Evolutionary conservation across 2,113 vertebrate species (phyloP), one percentile per base, ranked within the genome.

Genomic region (Aptenodytes forsteri): DNA sequence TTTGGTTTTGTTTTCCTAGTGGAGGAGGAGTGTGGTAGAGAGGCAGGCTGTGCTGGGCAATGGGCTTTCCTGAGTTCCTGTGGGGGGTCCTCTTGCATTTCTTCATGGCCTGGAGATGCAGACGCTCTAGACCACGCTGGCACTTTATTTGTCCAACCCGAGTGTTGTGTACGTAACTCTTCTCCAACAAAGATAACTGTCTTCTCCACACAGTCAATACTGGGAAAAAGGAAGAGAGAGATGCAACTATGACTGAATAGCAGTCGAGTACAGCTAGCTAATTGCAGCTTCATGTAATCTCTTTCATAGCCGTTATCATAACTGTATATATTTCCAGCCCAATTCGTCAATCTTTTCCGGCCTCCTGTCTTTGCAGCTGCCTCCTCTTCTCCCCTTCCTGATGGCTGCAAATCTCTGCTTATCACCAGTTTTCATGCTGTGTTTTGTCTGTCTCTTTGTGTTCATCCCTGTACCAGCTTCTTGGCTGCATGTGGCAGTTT

Each of bases 301-400:
- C 85, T 95, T 96, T 76, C 91, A 64, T 64, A 92, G 82, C n/a
- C 0, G 22, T 87, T 90, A 87, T 96, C 95, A 69, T 89, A 87
- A 83, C 93, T 89, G 92, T 94, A 87, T 97, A 92, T 96, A 97
- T 98, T 97, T 95, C 92, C 96, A 97, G 80, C 67, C 94, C 93
- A 97, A 97, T 97, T 97, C 56, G 38, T 92, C 94, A 93, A 25
- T 97, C 82, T 54, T 96, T 97, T 97, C 96, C 82, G 78, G 93
- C 95, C 97, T 95, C 95, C 93, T 93, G 96, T 97, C 96, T 97
- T 93, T 95, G 97, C 98, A 98, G 98, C 98, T 98, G 98, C 97
- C 83, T 97, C 97, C 92, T 97, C 95, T 97, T 95, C 97, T 98
- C 87, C 95, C 89, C 82, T 96, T 97, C 95, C 95, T 80, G 95